Evolutionary conservation across 37 sponge, comb jelly and placozoan genomes (phyloP).

Genomic region (Beroe forskalii): DNA sequence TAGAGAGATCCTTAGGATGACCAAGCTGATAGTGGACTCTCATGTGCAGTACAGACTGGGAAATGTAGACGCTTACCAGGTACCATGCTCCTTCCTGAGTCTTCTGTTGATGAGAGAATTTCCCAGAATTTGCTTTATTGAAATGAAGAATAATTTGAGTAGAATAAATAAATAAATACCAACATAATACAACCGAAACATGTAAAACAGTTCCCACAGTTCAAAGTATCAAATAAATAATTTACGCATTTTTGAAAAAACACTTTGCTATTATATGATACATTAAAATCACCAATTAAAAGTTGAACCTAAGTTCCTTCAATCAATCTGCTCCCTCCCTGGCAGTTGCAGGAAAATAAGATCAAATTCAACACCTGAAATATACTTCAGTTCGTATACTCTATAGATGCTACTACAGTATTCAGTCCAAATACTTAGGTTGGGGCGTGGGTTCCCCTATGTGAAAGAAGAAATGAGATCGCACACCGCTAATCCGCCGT

Average conservation of each 20-base stretch:
- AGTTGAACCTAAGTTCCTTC: too few relatives aligned
- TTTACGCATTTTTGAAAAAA: neutral
- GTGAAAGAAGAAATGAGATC: neutral
- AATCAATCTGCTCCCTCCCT: too few relatives aligned
- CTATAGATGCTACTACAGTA: too few relatives aligned
- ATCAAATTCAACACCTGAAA: too few relatives aligned
- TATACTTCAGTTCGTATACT: too few relatives aligned
- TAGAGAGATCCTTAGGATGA: constrained; percentile 95
- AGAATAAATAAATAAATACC: too few relatives aligned
- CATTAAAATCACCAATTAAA: neutral
- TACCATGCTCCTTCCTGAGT: constrained; percentile 4
- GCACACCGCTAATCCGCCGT: too few relatives aligned
- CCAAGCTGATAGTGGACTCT: constrained; percentile 97
- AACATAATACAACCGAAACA: too few relatives aligned
- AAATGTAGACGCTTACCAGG: constrained; percentile 94
- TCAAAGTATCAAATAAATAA: neutral
- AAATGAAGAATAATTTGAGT: too few relatives aligned
- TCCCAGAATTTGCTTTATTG: too few relatives aligned
- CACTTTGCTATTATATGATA: neutral
- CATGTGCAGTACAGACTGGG: constrained; percentile 99
- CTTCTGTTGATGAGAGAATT: neutral
- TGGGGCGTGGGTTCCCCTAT: neutral
- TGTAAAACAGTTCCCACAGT: too few relatives aligned
- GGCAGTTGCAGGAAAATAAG: too few relatives aligned
- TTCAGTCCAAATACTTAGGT: neutral